These are phyloP conservation scores for Acanthacorydalis orientalis DNA, from an alignment of 2,888 invertebrate genomes.

Conservation along the genomic window DNA sequence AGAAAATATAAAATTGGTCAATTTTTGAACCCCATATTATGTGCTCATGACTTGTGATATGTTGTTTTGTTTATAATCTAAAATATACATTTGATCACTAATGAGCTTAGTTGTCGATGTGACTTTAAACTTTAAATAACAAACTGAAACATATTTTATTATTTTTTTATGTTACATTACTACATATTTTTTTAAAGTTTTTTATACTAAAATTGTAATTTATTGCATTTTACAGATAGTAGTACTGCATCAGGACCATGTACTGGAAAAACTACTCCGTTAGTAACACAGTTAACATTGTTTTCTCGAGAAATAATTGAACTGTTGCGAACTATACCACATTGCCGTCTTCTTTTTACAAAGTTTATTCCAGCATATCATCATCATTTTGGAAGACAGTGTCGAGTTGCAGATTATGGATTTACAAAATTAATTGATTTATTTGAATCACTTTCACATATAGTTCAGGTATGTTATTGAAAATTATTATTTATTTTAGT, in stretches of 20 bases:
- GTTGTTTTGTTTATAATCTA: too few relatives aligned
- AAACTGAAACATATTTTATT: too few relatives aligned
- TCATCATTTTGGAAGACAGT: constrained; percentile 90
- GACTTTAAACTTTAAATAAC: too few relatives aligned
- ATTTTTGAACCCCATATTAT: too few relatives aligned
- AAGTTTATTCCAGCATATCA: constrained; percentile 92
- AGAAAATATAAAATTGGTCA: too few relatives aligned
- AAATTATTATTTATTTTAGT: neutral
- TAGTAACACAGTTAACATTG: constrained; percentile 56
- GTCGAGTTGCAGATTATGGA: constrained; percentile 92
- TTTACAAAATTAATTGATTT: constrained; percentile 83
- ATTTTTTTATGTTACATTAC: too few relatives aligned
- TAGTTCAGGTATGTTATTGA: constrained; percentile 49
- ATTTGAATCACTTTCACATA: constrained; percentile 71
- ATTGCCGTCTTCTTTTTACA: constrained; percentile 64
- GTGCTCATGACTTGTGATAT: too few relatives aligned
- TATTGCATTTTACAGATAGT: constrained; percentile 1
- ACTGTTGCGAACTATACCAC: constrained; percentile 61
- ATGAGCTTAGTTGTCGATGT: too few relatives aligned
- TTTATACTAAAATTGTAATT: neutral
- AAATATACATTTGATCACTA: too few relatives aligned
- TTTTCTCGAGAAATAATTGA: constrained; percentile 81
- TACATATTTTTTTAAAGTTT: neutral
- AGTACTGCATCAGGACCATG: neutral
- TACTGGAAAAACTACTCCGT: constrained; percentile 32